These are phyloP conservation scores for Miichthys miiuy DNA, from an alignment of 2,797 vertebrate genomes.

Conservation along the genomic window DNA sequence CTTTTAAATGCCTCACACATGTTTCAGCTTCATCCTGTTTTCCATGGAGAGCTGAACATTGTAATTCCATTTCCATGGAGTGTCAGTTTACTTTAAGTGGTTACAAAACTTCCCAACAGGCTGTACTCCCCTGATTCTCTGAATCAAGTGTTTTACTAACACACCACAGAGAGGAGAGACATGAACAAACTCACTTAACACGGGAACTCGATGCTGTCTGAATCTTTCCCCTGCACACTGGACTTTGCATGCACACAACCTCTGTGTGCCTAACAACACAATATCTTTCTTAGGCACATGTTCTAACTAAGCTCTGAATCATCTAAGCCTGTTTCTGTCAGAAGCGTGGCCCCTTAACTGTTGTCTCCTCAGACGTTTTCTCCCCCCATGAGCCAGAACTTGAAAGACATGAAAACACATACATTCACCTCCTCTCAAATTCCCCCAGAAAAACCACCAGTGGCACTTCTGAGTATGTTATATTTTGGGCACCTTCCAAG, in stretches of 20 bases:
- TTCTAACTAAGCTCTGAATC: not conserved
- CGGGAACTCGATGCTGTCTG: constrained; percentile 25
- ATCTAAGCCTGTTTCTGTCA: not conserved
- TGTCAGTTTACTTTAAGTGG: constrained; percentile 51
- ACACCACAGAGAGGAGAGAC: constrained; percentile 9
- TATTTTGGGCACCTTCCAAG: constrained; percentile 70
- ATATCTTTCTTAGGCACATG: not conserved
- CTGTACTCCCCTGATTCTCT: constrained; percentile 16
- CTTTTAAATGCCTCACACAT: constrained; percentile 31
- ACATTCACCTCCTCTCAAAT: constrained; percentile 50
- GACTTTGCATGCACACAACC: not conserved
- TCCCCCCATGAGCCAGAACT: constrained; percentile 8
- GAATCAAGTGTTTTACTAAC: constrained; percentile 20
- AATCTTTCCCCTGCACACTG: constrained; percentile 8
- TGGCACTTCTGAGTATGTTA: constrained; percentile 45
- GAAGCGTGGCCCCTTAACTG: not conserved
- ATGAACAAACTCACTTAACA: constrained; percentile 17
- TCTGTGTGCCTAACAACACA: not conserved
- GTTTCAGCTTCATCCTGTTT: constrained; percentile 41
- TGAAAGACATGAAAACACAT: constrained; percentile 18
- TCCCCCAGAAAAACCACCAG: constrained; percentile 44
- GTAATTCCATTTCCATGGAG: constrained; percentile 48
- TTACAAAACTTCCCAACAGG: constrained; percentile 31
- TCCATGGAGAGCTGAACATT: constrained; percentile 27
- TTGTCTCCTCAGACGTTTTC: constrained; percentile 5